Conservation (phyloP, 2,888 invertebrate genomes). For the Graphium colonna region DNA sequence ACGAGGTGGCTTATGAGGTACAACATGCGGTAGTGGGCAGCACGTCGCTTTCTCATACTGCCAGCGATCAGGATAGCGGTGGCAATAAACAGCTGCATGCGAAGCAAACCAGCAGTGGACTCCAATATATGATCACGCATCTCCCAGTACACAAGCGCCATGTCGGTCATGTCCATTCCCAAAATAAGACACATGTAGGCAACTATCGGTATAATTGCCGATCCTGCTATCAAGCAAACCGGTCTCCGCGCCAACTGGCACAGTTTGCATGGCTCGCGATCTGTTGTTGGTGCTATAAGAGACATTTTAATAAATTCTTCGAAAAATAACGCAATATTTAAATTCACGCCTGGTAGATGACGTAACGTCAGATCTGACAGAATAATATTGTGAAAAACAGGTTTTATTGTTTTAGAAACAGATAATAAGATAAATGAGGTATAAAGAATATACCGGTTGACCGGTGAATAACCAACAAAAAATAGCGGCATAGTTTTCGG, state of each 20-base stretch:
- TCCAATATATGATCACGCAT: constrained; percentile 43
- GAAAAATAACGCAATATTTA: not conserved
- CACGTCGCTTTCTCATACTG: constrained; percentile 41
- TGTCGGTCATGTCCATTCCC: constrained; percentile 35
- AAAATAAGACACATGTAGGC: constrained; percentile 47
- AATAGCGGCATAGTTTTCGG: too few species aligned
- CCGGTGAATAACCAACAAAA: too few species aligned
- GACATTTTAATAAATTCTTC: not conserved
- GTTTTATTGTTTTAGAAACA: too few species aligned
- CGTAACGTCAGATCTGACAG: constrained; percentile 14
- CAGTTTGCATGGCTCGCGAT: constrained; percentile 44
- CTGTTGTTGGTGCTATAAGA: too few species aligned
- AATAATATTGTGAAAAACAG: too few species aligned
- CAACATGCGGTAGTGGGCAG: constrained; percentile 49
- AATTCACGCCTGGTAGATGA: not conserved
- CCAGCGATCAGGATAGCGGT: constrained; percentile 47
- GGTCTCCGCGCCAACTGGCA: constrained; percentile 46
- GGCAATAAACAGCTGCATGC: constrained; percentile 54
- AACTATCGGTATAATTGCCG: constrained; percentile 55
- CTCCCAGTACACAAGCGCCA: constrained; percentile 31
- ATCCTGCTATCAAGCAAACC: constrained; percentile 46
- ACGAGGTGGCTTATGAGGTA: constrained; percentile 49
- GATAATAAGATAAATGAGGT: too few species aligned
- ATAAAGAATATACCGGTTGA: too few species aligned
- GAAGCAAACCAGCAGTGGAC: constrained; percentile 49